Percentiles rank a stretch among this genome's conserved stretches.
These are phyloP conservation scores for Lepus americanus DNA, from an alignment of 2,113 vertebrate genomes.

Conservation along the genomic window DNA sequence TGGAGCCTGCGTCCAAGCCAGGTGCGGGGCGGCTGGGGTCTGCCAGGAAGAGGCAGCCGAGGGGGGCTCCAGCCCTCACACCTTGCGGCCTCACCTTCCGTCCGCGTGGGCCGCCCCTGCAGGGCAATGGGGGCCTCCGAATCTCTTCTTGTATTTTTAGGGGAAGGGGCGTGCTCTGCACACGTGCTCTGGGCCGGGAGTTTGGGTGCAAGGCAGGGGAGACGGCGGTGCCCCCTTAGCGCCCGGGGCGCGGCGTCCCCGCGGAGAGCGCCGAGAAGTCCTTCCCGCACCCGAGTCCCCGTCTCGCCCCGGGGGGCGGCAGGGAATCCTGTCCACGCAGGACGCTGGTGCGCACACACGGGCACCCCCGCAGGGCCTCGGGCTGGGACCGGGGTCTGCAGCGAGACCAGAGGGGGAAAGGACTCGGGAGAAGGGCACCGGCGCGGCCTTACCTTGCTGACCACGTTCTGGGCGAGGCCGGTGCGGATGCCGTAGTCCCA, in stretches of 20 bases:
- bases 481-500: constrained; percentile 94
- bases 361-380: not conserved
- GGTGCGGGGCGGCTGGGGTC: not conserved
- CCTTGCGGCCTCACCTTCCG: not conserved
- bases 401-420: not conserved
- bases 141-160: not conserved
- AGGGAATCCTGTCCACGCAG: not conserved
- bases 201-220: not conserved
- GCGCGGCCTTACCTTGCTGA: constrained; percentile 94
- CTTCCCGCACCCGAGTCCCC: not conserved
- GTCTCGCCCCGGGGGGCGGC: not conserved
- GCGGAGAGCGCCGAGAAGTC: not conserved
- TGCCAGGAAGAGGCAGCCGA: not conserved
- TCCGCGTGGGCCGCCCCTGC: not conserved
- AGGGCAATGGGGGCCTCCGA: too few relatives aligned
- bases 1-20: constrained; percentile 30
- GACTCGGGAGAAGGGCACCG: not conserved
- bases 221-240: not conserved
- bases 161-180: not conserved
- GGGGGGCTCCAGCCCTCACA: not conserved
- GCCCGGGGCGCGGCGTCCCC: not conserved
- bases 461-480: constrained; percentile 96
- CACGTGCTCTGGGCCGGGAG: not conserved
- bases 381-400: not conserved
- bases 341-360: not conserved